Evolutionary conservation across 2,888 invertebrate species (phyloP).

Genomic region (Poecilus cupreus): DNA sequence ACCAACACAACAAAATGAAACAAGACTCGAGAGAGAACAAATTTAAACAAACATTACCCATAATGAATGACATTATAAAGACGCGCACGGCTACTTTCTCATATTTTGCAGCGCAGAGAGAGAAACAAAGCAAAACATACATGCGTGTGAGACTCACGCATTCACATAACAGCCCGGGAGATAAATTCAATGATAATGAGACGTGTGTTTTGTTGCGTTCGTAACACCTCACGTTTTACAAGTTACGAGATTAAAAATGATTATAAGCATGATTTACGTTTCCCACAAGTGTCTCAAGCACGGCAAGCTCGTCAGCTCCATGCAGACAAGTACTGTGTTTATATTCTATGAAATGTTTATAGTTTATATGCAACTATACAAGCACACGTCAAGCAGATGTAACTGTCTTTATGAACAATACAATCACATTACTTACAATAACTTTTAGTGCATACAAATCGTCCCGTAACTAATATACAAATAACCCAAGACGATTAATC

Average conservation of each 20-base stretch:
- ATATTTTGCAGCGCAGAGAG: constrained; percentile 6
- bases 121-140: neutral
- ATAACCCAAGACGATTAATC: no score
- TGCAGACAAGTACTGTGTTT: no score
- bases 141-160: neutral
- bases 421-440: no score
- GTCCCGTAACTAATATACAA: no score
- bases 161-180: neutral
- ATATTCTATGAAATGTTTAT: no score
- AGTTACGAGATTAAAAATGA: constrained; percentile 42
- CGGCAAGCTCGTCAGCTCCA: neutral
- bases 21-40: neutral
- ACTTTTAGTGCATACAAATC: no score
- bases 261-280: constrained; percentile 44
- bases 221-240: constrained; percentile 43
- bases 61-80: constrained; percentile 39
- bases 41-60: constrained; percentile 1
- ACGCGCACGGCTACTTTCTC: constrained; percentile 22
- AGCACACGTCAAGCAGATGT: no score
- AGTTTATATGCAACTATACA: no score
- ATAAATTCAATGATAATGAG: constrained; percentile 15
- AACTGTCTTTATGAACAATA: no score
- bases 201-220: neutral
- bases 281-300: neutral
- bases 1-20: no score